These are phyloP conservation scores for Gallinago undulata DNA, from an alignment of 2,113 vertebrate species.

Conservation along the genomic window DNA sequence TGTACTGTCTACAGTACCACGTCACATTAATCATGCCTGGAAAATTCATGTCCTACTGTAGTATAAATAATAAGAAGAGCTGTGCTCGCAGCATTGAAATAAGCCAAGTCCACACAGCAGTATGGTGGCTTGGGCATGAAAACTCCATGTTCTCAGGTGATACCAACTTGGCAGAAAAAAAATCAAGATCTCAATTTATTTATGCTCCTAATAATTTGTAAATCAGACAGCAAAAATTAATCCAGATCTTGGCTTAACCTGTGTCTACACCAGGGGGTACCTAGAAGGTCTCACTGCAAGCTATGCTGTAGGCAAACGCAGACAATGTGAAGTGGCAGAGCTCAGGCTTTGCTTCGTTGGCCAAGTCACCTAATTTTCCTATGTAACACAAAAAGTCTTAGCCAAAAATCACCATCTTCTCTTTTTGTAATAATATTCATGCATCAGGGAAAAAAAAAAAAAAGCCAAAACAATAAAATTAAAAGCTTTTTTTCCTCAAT, in stretches of 20 bases:
- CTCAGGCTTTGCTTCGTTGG: background rate
- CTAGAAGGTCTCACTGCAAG: fast-evolving
- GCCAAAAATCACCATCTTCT: background rate
- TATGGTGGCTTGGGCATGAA: background rate
- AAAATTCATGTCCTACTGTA: background rate
- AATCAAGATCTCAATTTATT: background rate
- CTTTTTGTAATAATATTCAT: background rate
- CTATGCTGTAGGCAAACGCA: background rate
- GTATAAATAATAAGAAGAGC: background rate
- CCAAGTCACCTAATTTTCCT: background rate
- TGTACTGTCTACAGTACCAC: background rate
- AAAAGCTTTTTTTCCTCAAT: background rate
- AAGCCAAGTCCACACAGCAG: background rate
- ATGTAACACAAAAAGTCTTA: background rate
- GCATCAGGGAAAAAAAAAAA: background rate
- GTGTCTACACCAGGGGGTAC: background rate
- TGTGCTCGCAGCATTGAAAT: background rate
- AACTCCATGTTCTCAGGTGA: background rate
- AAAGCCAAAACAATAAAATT: background rate
- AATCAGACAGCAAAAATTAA: background rate
- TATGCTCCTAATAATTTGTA: background rate
- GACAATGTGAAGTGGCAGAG: background rate
- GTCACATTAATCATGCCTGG: background rate
- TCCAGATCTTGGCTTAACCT: background rate
- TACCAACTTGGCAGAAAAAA: background rate